Evolutionary conservation across 2,888 invertebrate species (phyloP), one percentile per base, ranked within the genome.

Genomic region (Ochropacha duplaris): DNA sequence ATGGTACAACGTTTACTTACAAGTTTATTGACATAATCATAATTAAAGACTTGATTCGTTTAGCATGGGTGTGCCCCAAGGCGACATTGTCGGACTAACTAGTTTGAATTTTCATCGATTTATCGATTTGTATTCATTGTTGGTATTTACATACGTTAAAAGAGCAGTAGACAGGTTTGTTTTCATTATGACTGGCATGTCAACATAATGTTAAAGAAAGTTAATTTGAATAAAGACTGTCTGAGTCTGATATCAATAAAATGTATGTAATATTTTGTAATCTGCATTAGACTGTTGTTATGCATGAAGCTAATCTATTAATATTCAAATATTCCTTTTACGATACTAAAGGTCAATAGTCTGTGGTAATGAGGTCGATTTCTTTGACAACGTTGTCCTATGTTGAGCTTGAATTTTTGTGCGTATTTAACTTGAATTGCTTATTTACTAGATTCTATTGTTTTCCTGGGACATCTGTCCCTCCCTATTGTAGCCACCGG

Each of bases 151-250:
- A 65, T 66, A 61, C 55, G 36, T 49, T 34, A 51, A 60, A 54
- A 56, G 24, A 56, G 44, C 19, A 57, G 28, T 49, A 54, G 57
- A 62, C 59, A 49, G 60, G 56, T 59, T 56, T 55, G 44, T 44
- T 44, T 44, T 44, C 19, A 44, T 19, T 44, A 19, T 44, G 44
- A 34, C 58, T 57, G 58, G 59, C 57, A 24, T 49, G 55, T 22
- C 44, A 44, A 61, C 61, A 54, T 61, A 54, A 62, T 62, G 56
- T 56, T 60, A 62, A 62, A 54, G 64, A 68, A 66, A 66, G 69
- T 44, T 44, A 19, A 44, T 44, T 44, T 44, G 16, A 19, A 44
- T 44, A 44, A 44, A 44, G 6, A 19, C 19, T 1, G 19, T 44
- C 16, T 44, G 44, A 0, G 19, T 44, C 16, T 44, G 44, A 0